Base-by-base conservation (phyloP, 2,888 invertebrate species). In the Drosophila ustulata region DNA sequence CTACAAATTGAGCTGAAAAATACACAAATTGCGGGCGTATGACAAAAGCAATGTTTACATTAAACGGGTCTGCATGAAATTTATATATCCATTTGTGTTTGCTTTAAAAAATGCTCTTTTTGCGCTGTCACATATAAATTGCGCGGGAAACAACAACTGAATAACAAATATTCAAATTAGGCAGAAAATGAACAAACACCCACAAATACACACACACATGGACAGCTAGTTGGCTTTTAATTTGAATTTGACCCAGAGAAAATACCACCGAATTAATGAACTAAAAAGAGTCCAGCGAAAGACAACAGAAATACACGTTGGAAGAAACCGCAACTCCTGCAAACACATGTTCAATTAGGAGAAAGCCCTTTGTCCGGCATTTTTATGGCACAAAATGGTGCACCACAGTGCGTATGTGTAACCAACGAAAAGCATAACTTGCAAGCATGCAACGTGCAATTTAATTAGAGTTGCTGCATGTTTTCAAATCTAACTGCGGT, bases 321-420 rank as follows among this genome's bases (percentile, higher is more conserved):
- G n/a, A 25, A 57, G 52, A 41, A 45, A 47, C 71, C 63, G 41
- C 65, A 66, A 41, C 32, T 63, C 50, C 62, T 56, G 58, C 63
- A 57, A 82, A 82, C 83, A 82, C 80, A 86, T 82, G 82, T 85
- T 82, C 88, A 82, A 82, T 82, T 82, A 75, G 76, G 63, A 56
- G 79, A 85, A 82, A 73, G 56, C 63, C 52, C 59, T 66, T 58
- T 66, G 67, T 65, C 52, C 45, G 64, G 56, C 72, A 66, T 52
- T 73, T 81, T 66, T 68, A 87, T 59, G 56, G 62, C 47, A 25
- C 26, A 49, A 45, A 49, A 18, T 52, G 46, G 50, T 61, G 70
- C 30, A 53, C 56, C 57, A 59, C 62, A 63, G 46, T 70, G 66
- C 69, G 53, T 66, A 63, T 87, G 52, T 49, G 63, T 66, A 66